These are phyloP conservation scores for Aspidapion aeneum DNA, from an alignment of 2,888 invertebrate species.

Conservation along the genomic window DNA sequence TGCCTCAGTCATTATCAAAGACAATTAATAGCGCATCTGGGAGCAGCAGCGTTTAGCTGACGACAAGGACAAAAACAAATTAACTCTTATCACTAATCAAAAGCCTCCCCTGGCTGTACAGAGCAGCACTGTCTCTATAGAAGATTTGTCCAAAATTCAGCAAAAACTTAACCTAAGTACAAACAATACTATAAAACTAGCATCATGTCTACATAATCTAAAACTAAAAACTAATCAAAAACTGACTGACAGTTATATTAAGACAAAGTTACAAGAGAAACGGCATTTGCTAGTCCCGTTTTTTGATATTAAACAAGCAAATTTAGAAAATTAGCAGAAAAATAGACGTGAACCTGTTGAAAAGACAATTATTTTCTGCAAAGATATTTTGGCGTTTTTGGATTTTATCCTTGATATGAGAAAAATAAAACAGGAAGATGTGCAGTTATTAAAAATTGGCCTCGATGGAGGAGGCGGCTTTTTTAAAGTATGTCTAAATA, in stretches of 20 bases:
- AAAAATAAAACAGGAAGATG: neutral
- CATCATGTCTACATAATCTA: neutral
- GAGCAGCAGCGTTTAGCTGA: neutral
- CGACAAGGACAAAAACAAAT: neutral
- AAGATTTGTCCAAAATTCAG: neutral
- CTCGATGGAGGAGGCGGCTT: neutral
- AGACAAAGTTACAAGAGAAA: neutral
- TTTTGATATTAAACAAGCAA: neutral
- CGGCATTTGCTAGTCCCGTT: neutral
- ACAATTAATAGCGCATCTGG: neutral
- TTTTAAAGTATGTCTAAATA: neutral
- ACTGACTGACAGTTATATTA: too few relatives aligned
- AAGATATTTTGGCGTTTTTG: neutral
- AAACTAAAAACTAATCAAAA: too few relatives aligned
- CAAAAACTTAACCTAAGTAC: neutral
- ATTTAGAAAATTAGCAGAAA: neutral
- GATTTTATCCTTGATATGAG: neutral
- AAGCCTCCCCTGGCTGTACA: neutral
- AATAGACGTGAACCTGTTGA: neutral
- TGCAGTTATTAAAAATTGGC: neutral
- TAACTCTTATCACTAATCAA: neutral
- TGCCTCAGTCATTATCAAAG: neutral
- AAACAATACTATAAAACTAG: neutral
- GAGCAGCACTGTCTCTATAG: neutral
- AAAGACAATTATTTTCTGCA: neutral